phyloP scores from a whole-genome alignment of 1,140 invertebrate genomes.

The Rhagoletis pomonella region DNA sequence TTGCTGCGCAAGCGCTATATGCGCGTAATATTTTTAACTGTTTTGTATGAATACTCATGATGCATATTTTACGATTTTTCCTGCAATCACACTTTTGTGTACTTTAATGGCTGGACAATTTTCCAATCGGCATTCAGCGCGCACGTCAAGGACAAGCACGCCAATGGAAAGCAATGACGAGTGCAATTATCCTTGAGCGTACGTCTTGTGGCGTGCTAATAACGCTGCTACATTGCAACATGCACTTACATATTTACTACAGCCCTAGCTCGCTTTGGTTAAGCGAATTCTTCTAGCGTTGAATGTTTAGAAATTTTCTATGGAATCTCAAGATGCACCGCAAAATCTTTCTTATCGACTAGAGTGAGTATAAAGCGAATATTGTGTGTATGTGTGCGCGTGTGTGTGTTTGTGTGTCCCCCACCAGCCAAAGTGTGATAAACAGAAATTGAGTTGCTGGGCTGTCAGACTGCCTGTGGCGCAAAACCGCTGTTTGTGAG shows the following conservation, averaged over 20 bases:
- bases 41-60: no score
- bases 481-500: constrained; percentile 31
- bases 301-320: neutral
- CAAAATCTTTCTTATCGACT: neutral
- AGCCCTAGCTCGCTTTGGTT: neutral
- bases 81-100: neutral
- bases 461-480: constrained; percentile 29
- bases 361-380: no score
- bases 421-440: constrained; percentile 25
- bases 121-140: neutral
- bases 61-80: no score
- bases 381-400: neutral
- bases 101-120: neutral
- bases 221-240: neutral
- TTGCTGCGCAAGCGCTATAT: neutral
- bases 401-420: neutral
- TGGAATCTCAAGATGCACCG: neutral
- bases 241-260: neutral
- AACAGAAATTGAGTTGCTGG: constrained; percentile 35
- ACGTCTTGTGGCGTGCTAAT: constrained; percentile 37
- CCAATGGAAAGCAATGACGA: neutral
- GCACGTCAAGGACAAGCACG: neutral
- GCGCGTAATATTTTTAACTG: no score
- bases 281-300: neutral
- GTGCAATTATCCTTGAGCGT: constrained; percentile 12